Evolutionary conservation across 1,140 invertebrate species (phyloP).

Genomic region (Papilio polyxenes): DNA sequence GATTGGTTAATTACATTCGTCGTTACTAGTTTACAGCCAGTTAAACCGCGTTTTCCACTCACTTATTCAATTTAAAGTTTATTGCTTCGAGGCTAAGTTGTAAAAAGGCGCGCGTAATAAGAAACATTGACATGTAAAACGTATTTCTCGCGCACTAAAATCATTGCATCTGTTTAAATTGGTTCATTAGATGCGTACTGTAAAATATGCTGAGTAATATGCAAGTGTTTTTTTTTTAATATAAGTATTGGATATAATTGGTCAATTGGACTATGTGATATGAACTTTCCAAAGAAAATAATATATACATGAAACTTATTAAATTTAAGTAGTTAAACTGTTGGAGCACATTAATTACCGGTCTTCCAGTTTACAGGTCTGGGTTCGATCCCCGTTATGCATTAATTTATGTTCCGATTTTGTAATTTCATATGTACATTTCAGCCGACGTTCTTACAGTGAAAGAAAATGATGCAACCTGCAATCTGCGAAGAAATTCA

Average conservation of each 20-base stretch:
- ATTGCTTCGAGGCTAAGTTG: constrained; percentile 11
- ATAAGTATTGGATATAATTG: background rate
- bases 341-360: no score
- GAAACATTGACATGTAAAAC: background rate
- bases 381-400: no score
- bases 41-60: constrained; percentile 21
- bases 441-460: no score
- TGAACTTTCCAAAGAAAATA: no score
- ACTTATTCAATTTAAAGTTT: constrained; percentile 25
- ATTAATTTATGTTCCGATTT: no score
- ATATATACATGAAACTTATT: no score
- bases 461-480: no score
- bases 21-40: background rate
- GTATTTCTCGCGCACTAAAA: background rate
- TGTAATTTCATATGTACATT: no score
- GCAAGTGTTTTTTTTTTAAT: background rate
- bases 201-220: background rate
- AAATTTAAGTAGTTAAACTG: no score
- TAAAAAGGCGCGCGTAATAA: constrained; percentile 4
- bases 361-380: no score
- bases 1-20: background rate
- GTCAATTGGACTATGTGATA: no score
- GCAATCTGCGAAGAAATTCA: no score
- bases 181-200: background rate
- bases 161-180: constrained; percentile 17